Evolutionary conservation across 2,797 vertebrate species (phyloP), one percentile per base, ranked within the genome.

Genomic region (Tapera naevia): DNA sequence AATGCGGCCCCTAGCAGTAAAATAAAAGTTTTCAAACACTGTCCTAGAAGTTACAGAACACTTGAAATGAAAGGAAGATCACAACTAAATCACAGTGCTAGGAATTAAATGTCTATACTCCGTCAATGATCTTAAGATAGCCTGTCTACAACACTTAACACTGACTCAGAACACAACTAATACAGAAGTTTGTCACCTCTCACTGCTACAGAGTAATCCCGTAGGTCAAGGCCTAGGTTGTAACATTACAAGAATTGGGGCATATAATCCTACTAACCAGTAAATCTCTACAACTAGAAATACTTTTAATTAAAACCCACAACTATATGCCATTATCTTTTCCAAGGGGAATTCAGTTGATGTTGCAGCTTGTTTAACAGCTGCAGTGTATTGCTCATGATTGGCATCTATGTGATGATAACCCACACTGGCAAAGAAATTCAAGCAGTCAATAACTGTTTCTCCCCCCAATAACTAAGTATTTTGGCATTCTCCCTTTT

Each of bases 241-340:
- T 22, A 95, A 90, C 60, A 81, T 35, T n/a, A 89, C 18, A 33
- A 69, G 37, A 92, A 89, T 53, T 61, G 80, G 18, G 32, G 32
- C 19, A 80, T 60, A 82, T 19, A 92, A 89, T 61, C 30, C 62
- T 41, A 75, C 62, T 64, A 86, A 58, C 58, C 16, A 92, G 14
- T 41, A 65, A 81, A 80, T 32, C n/a, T 65, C 87, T 56, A 54
- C 21, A 88, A 60, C 27, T 32, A 66, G 18, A 73, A 89, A 50
- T 9, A 54, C 72, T 94, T 58, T 90, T 30, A 91, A 94, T 69
- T 56, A 89, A 94, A 94, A 88, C 10, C 48, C 50, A 62, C 51
- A 76, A 37, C 46, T 70, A 78, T 54, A 51, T 24, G 39, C 25
- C 14, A 17, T 27, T 62, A 22, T 71, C 35, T n/a, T 89, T 74